Percentiles rank a stretch among this genome's conserved stretches.
These are phyloP conservation scores for Xiphorhynchus elegans DNA, from an alignment of 2,113 vertebrate genomes.

Conservation along the genomic window DNA sequence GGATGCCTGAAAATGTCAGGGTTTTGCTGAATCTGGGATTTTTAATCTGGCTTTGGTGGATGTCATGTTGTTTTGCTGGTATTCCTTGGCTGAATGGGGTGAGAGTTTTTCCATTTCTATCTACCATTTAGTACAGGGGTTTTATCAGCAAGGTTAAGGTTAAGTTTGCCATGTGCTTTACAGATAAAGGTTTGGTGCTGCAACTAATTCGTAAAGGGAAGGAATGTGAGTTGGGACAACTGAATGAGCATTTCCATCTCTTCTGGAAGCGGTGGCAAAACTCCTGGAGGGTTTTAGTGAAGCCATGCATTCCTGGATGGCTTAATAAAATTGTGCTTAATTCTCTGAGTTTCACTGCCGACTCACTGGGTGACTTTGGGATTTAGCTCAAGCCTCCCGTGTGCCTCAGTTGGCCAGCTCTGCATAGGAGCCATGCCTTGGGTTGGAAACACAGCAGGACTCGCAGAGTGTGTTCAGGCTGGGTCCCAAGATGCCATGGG, in stretches of 20 bases:
- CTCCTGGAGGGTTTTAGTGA: neutral
- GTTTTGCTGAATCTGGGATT: neutral
- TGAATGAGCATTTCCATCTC: neutral
- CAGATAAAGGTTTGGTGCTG: neutral
- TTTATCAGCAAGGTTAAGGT: neutral
- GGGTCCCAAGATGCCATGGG: neutral
- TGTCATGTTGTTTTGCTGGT: neutral
- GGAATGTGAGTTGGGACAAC: neutral
- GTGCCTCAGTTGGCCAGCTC: neutral
- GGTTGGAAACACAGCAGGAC: neutral
- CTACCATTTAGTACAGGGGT: neutral
- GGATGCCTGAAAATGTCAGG: neutral
- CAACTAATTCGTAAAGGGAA: neutral
- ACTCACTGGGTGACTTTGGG: neutral
- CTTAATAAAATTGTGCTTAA: neutral
- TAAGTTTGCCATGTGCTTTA: neutral
- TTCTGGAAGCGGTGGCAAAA: neutral
- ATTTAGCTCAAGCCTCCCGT: neutral
- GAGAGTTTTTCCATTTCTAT: neutral
- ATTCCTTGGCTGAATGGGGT: neutral
- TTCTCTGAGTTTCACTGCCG: neutral
- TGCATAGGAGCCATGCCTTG: neutral
- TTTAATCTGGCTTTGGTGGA: neutral
- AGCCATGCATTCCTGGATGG: fast-evolving
- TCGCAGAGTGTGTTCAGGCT: fast-evolving